Conservation (phyloP, 2,888 invertebrate species). For the Anarsia innoxiella region DNA sequence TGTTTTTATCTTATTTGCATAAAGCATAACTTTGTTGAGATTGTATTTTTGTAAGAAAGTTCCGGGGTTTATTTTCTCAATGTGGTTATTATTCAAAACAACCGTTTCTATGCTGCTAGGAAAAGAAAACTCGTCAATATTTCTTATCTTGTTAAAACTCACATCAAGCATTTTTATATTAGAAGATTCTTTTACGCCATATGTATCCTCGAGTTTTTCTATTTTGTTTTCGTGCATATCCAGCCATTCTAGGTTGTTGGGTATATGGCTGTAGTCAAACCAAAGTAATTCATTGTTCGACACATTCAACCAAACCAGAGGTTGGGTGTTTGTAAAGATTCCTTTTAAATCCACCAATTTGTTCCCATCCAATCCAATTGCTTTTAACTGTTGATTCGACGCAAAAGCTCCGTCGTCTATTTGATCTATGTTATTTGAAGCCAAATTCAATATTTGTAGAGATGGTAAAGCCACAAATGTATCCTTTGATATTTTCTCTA, state of each 20-base stretch:
- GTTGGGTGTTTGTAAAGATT: constrained; percentile 82
- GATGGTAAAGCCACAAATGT: constrained; percentile 82
- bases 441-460: constrained; percentile 85
- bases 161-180: constrained; percentile 86
- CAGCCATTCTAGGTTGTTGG: constrained; percentile 83
- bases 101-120: constrained; percentile 84
- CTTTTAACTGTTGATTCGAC: constrained; percentile 82
- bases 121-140: constrained; percentile 80
- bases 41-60: constrained; percentile 82
- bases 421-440: constrained; percentile 84
- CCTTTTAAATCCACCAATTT: constrained; percentile 85
- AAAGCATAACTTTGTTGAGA: constrained; percentile 84
- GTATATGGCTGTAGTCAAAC: constrained; percentile 88
- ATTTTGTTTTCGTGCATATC: constrained; percentile 89
- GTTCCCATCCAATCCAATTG: constrained; percentile 86
- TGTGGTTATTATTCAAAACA: constrained; percentile 83
- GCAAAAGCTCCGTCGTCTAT: constrained; percentile 87
- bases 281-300: constrained; percentile 85
- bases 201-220: constrained; percentile 83
- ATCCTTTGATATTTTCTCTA: constrained; percentile 83
- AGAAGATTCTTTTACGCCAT: constrained; percentile 78
- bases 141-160: constrained; percentile 81
- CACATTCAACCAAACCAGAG: constrained; percentile 86
- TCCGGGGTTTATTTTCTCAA: constrained; percentile 80
- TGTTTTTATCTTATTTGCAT: constrained; percentile 82